A percentile compares a stretch with the other conserved stretches of the same genome.
phyloP scores from a whole-genome alignment of 2,888 invertebrate species.

The Zaprionus lineosus region DNA sequence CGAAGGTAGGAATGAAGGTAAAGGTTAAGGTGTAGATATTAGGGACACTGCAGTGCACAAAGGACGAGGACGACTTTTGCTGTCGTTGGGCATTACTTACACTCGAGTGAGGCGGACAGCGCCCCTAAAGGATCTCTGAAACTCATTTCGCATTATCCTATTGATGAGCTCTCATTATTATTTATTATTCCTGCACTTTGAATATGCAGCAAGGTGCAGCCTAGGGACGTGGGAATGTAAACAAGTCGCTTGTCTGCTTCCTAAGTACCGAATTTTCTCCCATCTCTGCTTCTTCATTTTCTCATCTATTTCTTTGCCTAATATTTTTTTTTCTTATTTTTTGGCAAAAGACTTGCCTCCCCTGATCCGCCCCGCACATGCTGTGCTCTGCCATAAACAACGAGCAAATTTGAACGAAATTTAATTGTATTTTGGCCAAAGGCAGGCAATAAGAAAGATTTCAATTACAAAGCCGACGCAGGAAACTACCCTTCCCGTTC shows the following conservation, averaged over 20 bases:
- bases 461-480: conserved; percentile 30
- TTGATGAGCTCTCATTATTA: conserved; percentile 74
- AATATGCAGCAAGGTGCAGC: conserved; percentile 66
- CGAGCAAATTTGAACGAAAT: conserved; percentile 67
- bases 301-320: neutral
- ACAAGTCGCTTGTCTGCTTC: conserved; percentile 44
- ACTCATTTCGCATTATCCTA: conserved; percentile 78
- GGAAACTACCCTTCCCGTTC: conserved; percentile 55
- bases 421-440: conserved; percentile 68
- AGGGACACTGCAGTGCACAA: too few species aligned
- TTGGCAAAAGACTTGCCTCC: conserved; percentile 35
- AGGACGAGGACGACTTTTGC: conserved; percentile 55
- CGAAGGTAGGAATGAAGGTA: conserved; percentile 24
- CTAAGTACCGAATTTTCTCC: conserved; percentile 10
- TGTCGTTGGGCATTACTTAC: conserved; percentile 58
- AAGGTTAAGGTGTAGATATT: too few species aligned
- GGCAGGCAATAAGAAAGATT: conserved; percentile 30
- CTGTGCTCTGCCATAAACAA: conserved; percentile 21
- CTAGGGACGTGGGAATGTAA: conserved; percentile 72
- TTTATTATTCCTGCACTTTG: conserved; percentile 60
- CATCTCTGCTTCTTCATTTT: conserved; percentile 9
- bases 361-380: neutral
- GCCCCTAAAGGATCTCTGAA: conserved; percentile 39
- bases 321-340: conserved; percentile 9
- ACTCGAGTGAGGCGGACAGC: conserved; percentile 40